A percentile compares a stretch with the other conserved stretches of the same genome.
Evolutionary conservation across 1,140 invertebrate genomes (phyloP).

Genomic region (Probaryconus sp.): DNA sequence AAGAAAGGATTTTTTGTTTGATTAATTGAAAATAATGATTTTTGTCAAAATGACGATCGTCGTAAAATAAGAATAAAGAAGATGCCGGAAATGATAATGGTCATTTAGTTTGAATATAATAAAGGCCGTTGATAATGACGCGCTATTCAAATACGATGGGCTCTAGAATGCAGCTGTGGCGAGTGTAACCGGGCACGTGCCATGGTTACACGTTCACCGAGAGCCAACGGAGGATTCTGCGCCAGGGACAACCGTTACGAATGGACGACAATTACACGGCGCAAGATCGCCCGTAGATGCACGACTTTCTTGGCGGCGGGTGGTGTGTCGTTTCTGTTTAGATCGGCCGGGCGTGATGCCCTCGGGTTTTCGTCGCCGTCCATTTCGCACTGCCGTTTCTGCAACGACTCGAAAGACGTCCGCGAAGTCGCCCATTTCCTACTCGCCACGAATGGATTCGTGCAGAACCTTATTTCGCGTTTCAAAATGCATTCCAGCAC

Average conservation of each 20-base stretch:
- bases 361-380: slow-evolving; percentile 42
- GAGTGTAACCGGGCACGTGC: slow-evolving; percentile 44
- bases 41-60: too few species aligned
- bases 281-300: slow-evolving; percentile 36
- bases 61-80: slow-evolving; percentile 23
- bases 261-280: slow-evolving; percentile 46
- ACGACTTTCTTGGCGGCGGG: slow-evolving; percentile 41
- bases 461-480: background rate
- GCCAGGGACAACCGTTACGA: slow-evolving; percentile 54
- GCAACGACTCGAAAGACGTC: background rate
- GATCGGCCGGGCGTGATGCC: slow-evolving; percentile 41
- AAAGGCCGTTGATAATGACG: slow-evolving; percentile 23
- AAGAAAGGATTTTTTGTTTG: too few species aligned
- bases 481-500: background rate
- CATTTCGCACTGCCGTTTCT: slow-evolving; percentile 26
- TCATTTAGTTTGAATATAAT: slow-evolving; percentile 8
- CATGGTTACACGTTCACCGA: slow-evolving; percentile 42
- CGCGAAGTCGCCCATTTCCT: slow-evolving; percentile 8
- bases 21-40: too few species aligned
- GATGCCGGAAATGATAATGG: slow-evolving; percentile 30
- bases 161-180: slow-evolving; percentile 7
- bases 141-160: slow-evolving; percentile 19
- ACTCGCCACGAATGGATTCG: background rate
- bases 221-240: slow-evolving; percentile 38
- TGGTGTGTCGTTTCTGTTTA: slow-evolving; percentile 16